Percentiles rank a stretch among this genome's conserved stretches.
Evolutionary conservation across 1,140 invertebrate species (phyloP).

Genomic region (Colletes latitarsis): DNA sequence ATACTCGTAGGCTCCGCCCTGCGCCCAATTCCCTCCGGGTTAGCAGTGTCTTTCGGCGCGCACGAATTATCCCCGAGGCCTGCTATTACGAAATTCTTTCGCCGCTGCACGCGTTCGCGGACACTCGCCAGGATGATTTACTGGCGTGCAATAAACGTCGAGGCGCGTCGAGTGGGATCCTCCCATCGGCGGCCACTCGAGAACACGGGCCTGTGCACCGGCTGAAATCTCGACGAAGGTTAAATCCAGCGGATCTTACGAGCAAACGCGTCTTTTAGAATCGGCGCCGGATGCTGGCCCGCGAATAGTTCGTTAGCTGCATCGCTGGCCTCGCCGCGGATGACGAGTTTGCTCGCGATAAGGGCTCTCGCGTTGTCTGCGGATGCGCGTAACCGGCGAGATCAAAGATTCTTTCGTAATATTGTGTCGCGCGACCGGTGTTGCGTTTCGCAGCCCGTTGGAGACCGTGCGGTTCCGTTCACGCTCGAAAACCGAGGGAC

Average conservation of each 20-base stretch:
- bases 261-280: neutral
- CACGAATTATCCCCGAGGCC: neutral
- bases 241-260: neutral
- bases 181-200: slow-evolving; percentile 19
- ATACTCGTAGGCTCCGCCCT: slow-evolving; percentile 40
- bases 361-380: neutral
- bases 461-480: neutral
- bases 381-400: neutral
- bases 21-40: neutral
- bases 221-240: slow-evolving; percentile 10
- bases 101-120: slow-evolving; percentile 2
- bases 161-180: slow-evolving; percentile 9
- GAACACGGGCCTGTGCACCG: neutral
- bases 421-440: neutral
- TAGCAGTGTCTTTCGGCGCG: too few relatives aligned
- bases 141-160: slow-evolving; percentile 28
- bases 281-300: slow-evolving; percentile 4
- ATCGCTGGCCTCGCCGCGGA: neutral
- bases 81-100: neutral
- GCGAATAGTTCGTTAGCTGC: neutral
- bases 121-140: slow-evolving; percentile 6
- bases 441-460: neutral
- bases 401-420: slow-evolving; percentile 22
- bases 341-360: slow-evolving; percentile 6
- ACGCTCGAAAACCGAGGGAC: slow-evolving; percentile 17